A percentile compares a stretch with the other conserved stretches of the same genome.
Conservation (phyloP, 2,888 invertebrate genomes). For the Pheosia gnoma region DNA sequence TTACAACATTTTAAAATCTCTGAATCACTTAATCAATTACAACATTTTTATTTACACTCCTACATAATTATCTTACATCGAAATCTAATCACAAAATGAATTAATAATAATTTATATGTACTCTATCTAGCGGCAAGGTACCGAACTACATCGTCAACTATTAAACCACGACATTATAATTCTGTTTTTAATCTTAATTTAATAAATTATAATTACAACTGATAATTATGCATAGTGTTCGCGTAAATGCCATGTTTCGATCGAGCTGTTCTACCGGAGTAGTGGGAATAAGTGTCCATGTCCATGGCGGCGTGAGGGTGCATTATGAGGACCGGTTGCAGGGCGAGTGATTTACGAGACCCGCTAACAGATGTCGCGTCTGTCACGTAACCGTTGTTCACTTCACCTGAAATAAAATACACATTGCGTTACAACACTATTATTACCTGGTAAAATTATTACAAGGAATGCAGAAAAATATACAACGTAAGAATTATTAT, state of each 20-base stretch:
- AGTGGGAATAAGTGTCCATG: conserved; percentile 91
- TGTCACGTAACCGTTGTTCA: conserved; percentile 94
- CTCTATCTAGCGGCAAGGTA: conserved; percentile 23
- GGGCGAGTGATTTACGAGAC: conserved; percentile 92
- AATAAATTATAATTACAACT: conserved; percentile 68
- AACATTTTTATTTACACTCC: conserved; percentile 34
- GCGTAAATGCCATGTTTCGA: conserved; percentile 86
- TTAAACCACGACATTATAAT: not conserved
- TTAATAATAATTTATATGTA: conserved; percentile 8
- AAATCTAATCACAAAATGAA: not conserved
- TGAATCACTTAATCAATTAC: conserved; percentile 17
- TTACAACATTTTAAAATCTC: not conserved
- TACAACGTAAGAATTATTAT: too few relatives aligned
- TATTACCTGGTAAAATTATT: too few relatives aligned
- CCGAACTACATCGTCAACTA: not conserved
- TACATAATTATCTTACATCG: conserved; percentile 24
- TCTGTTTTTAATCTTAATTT: too few relatives aligned
- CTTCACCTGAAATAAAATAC: conserved; percentile 87
- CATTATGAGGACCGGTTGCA: conserved; percentile 94
- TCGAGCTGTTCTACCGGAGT: conserved; percentile 88
- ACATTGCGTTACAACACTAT: too few relatives aligned
- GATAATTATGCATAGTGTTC: conserved; percentile 88
- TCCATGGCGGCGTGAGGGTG: conserved; percentile 86
- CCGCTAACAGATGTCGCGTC: conserved; percentile 93
- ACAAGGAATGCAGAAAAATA: too few relatives aligned